A percentile compares a stretch with the other conserved stretches of the same genome.
Evolutionary conservation across 2,888 invertebrate genomes (phyloP).

Genomic region (Neoascia interrupta): DNA sequence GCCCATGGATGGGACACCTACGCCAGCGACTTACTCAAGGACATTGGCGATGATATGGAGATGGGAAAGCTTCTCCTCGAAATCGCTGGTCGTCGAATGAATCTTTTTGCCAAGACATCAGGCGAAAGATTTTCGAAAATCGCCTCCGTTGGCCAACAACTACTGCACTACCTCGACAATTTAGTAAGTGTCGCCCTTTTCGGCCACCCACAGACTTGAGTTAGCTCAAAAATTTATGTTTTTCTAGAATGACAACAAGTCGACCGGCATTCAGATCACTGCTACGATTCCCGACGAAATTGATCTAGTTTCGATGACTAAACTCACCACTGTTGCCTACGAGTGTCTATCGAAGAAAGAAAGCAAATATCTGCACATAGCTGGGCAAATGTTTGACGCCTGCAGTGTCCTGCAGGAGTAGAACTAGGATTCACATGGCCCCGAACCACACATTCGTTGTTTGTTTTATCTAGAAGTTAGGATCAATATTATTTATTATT

Average conservation of each 20-base stretch:
- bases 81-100: slow-evolving; percentile 90
- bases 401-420: slow-evolving; percentile 76
- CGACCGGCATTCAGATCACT: slow-evolving; percentile 72
- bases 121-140: slow-evolving; percentile 84
- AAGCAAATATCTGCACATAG: slow-evolving; percentile 78
- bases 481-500: slow-evolving; percentile 38
- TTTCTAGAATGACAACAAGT: slow-evolving; percentile 56
- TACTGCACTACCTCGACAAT: slow-evolving; percentile 88
- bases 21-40: slow-evolving; percentile 83
- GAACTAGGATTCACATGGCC: not conserved
- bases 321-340: slow-evolving; percentile 78
- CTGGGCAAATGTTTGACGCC: slow-evolving; percentile 81
- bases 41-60: slow-evolving; percentile 85
- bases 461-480: slow-evolving; percentile 31
- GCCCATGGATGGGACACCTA: slow-evolving; percentile 83
- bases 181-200: slow-evolving; percentile 80
- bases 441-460: slow-evolving; percentile 2
- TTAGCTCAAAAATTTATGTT: slow-evolving; percentile 33
- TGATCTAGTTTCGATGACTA: slow-evolving; percentile 75
- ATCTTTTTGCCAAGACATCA: slow-evolving; percentile 83
- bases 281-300: slow-evolving; percentile 76
- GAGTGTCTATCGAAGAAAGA: slow-evolving; percentile 79
- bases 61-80: slow-evolving; percentile 87
- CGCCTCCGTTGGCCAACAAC: slow-evolving; percentile 87
- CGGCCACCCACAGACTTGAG: slow-evolving; percentile 71